phyloP scores from a whole-genome alignment of 2,888 invertebrate species.

The Drosophila meridionalis region DNA sequence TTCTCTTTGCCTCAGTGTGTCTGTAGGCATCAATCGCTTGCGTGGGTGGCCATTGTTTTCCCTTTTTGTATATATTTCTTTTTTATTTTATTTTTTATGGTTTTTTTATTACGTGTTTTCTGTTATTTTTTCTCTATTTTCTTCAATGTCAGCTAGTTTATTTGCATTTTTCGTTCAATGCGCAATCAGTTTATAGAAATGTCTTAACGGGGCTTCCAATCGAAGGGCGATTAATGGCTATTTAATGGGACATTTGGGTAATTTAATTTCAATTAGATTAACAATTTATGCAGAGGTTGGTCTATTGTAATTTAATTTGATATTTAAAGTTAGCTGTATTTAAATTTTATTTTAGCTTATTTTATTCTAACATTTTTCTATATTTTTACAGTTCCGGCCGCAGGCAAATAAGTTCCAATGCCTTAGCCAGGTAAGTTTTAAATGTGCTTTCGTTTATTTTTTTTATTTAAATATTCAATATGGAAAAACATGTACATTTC shows the following conservation, averaged over 20 bases:
- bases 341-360: background rate
- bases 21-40: conserved; percentile 40
- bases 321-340: background rate
- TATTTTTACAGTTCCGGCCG: conserved; percentile 90
- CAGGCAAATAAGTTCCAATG: conserved; percentile 93
- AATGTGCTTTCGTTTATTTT: too few relatives aligned
- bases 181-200: conserved; percentile 42
- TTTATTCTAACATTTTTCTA: conserved; percentile 21
- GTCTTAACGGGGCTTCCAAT: conserved; percentile 37
- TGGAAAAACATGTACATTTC: too few relatives aligned
- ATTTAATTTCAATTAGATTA: background rate
- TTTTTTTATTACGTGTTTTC: conserved; percentile 68
- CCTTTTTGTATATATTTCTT: conserved; percentile 29
- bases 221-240: conserved; percentile 6
- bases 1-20: conserved; percentile 37
- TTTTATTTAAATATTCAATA: too few relatives aligned
- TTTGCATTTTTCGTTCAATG: conserved; percentile 45
- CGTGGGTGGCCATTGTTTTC: conserved; percentile 65
- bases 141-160: conserved; percentile 66
- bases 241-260: background rate
- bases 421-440: conserved; percentile 92
- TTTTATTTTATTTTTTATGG: conserved; percentile 19
- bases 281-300: background rate
- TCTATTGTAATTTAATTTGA: background rate
- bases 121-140: conserved; percentile 33